Conservation (phyloP, 2,888 invertebrate genomes). For the Melikaiella ostensackeni region DNA sequence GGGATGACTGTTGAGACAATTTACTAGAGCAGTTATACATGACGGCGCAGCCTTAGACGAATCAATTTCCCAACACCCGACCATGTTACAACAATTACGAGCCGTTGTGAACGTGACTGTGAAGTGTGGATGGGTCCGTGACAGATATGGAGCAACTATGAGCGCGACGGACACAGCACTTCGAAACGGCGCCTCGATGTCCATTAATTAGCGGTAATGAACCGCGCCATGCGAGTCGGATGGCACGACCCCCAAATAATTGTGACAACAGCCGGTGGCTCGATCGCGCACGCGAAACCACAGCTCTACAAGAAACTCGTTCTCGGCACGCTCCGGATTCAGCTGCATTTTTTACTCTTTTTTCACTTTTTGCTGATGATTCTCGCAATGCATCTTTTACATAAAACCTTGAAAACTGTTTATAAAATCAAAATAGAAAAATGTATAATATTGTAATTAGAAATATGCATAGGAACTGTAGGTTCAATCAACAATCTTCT, state of each 20-base stretch:
- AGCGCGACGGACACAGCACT: slow-evolving; percentile 54
- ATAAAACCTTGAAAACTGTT: no score
- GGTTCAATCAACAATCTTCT: no score
- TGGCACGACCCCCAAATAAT: slow-evolving; percentile 53
- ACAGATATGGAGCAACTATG: slow-evolving; percentile 64
- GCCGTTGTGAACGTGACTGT: slow-evolving; percentile 66
- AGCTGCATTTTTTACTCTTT: neutral
- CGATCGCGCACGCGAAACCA: neutral
- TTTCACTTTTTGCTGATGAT: neutral
- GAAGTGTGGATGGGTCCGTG: slow-evolving; percentile 63
- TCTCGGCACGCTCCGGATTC: slow-evolving; percentile 5
- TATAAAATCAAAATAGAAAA: no score
- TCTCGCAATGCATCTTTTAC: neutral
- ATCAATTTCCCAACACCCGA: slow-evolving; percentile 63
- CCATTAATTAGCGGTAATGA: slow-evolving; percentile 70
- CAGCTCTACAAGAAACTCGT: slow-evolving; percentile 2
- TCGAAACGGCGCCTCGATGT: slow-evolving; percentile 57
- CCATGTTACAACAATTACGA: slow-evolving; percentile 59
- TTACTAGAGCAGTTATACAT: slow-evolving; percentile 31
- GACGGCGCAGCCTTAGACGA: slow-evolving; percentile 58
- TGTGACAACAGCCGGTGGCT: slow-evolving; percentile 54
- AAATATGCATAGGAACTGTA: no score
- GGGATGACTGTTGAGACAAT: slow-evolving; percentile 34
- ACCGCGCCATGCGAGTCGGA: slow-evolving; percentile 54
- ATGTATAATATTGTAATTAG: no score